These are phyloP conservation scores for Ephestia elutella DNA, from an alignment of 1,140 invertebrate genomes.

Conservation along the genomic window DNA sequence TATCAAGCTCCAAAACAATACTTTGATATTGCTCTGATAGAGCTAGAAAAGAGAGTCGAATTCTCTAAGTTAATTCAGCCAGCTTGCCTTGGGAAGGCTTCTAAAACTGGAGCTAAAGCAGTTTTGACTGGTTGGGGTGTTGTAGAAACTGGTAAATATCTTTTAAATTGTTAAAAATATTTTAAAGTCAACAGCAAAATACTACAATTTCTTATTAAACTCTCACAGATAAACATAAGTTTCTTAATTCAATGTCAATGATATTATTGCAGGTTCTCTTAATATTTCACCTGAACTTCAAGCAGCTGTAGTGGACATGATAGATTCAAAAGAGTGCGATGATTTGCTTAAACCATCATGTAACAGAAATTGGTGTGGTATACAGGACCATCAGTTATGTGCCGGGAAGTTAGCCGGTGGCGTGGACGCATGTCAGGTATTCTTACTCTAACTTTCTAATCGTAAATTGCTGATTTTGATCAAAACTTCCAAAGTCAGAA, in stretches of 20 bases:
- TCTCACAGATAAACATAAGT: no score
- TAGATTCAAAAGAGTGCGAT: slow-evolving; percentile 34
- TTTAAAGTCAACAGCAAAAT: no score
- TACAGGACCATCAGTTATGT: slow-evolving; percentile 27
- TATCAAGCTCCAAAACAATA: slow-evolving; percentile 65
- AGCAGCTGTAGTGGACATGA: slow-evolving; percentile 36
- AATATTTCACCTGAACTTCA: slow-evolving; percentile 32
- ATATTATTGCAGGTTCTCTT: slow-evolving; percentile 22
- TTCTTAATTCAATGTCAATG: no score
- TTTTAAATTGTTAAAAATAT: no score
- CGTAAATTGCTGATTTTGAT: no score
- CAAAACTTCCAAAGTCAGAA: no score
- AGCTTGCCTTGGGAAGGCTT: slow-evolving; percentile 29
- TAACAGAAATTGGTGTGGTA: slow-evolving; percentile 31
- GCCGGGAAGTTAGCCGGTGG: slow-evolving; percentile 29
- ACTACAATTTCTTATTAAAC: no score
- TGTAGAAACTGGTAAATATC: slow-evolving; percentile 31
- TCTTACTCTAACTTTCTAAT: no score
- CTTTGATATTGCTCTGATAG: slow-evolving; percentile 59
- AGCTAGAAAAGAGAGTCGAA: slow-evolving; percentile 24
- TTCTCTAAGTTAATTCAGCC: slow-evolving; percentile 26
- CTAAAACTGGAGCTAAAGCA: slow-evolving; percentile 17
- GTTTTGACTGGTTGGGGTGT: slow-evolving; percentile 43
- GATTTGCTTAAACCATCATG: slow-evolving; percentile 22
- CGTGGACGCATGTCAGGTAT: slow-evolving; percentile 31